A percentile compares a stretch with the other conserved stretches of the same genome.
Evolutionary conservation across 1,140 invertebrate genomes (phyloP).

Genomic region (Gonioctena quinquepunctata): DNA sequence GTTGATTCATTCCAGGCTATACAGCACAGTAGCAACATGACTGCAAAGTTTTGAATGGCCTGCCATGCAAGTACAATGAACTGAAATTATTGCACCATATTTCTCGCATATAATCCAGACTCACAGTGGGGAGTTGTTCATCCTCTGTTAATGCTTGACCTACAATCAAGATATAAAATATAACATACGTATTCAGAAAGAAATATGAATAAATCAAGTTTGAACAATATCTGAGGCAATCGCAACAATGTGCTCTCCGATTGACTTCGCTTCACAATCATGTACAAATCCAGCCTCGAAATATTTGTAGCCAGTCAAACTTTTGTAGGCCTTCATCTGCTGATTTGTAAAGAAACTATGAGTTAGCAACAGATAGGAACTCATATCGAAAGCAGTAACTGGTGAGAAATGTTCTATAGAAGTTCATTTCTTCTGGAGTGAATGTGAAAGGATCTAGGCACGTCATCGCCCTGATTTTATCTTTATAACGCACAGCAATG

Average conservation of each 20-base stretch:
- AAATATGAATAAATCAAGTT: too few relatives aligned
- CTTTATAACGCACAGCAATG: too few relatives aligned
- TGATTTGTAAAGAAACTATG: constrained; percentile 6
- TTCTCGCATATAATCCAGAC: neutral
- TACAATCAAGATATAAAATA: neutral
- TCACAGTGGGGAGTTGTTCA: neutral
- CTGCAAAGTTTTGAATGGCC: neutral
- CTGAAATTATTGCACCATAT: too few relatives aligned
- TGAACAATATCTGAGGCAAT: too few relatives aligned
- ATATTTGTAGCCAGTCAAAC: neutral
- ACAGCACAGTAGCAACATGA: constrained; percentile 8
- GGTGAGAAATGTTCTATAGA: neutral
- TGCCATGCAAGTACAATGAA: too few relatives aligned
- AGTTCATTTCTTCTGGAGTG: too few relatives aligned
- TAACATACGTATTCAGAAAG: neutral
- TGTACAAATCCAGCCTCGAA: constrained; percentile 7
- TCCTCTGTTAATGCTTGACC: neutral
- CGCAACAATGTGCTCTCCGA: too few relatives aligned
- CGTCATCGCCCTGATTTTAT: too few relatives aligned
- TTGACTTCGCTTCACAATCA: neutral
- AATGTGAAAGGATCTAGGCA: too few relatives aligned
- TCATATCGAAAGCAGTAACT: neutral
- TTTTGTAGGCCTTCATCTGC: constrained; percentile 6
- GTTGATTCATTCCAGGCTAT: neutral
- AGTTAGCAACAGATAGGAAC: neutral